Evolutionary conservation across 37 sponge, comb jelly and placozoan genomes (phyloP), one percentile per base, ranked within the genome.

Genomic region (Hormiphora californensis): DNA sequence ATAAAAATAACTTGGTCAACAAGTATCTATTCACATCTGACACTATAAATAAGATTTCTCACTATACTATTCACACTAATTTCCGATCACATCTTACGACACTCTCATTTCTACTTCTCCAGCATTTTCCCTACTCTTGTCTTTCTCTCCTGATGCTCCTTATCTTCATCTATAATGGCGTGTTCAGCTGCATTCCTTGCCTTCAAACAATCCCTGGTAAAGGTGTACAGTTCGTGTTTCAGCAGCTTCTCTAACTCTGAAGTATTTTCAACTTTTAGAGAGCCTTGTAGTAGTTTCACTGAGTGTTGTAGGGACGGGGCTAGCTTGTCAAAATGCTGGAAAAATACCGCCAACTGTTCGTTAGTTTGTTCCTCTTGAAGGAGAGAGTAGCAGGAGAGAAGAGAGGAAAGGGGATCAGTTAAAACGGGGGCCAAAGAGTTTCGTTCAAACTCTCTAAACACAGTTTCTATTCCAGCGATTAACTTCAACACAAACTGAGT

Each of bases 351-450:
- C 0, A 73, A 73, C 40, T 73, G 40, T 36, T 73, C 81, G 23
- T 73, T 73, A 27, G 32, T 73, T 3, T 73, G 81, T 73, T 73
- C 81, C 12, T 73, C 43, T 73, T 73, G 81, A 15, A 73, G 46
- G 19, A 73, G 81, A 27, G 40, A 4, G 23, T 73, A 73, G 43
- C 46, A 43, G n/a, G 17, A 43, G 23, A 73, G 40, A 19, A 33
- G 21, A 41, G 4, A 23, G 1, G 23, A 73, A 28, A 73, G 43
- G 81, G 81, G 81, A 8, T 73, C 46, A 43, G 81, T 43, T 73
- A 73, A 11, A n/a, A 40, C 8, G 5, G 81, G 81, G 5, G 5
- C 46, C 5, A 73, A 28, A 4, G 43, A 22, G 25, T 73, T 40
- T 2, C 17, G 17, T 41, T 73, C 81, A 40, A 73, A 73, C 0